Conservation (phyloP, 2,888 invertebrate genomes). For the Argynnis bischoffii region DNA sequence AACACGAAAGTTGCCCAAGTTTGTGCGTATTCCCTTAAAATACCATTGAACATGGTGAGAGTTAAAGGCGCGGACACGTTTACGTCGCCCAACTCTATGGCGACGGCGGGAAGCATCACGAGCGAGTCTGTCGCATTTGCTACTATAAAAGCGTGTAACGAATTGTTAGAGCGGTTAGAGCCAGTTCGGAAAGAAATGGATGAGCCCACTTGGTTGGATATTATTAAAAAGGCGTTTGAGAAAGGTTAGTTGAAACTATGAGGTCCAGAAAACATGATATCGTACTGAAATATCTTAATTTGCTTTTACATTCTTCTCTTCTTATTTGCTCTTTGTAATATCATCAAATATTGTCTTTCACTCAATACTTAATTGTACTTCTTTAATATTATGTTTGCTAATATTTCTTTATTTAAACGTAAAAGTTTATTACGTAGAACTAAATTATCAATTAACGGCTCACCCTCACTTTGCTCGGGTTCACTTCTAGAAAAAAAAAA, state of each 20-base stretch:
- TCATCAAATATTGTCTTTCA: too few relatives aligned
- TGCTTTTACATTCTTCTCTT: too few relatives aligned
- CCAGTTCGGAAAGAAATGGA: conserved; percentile 62
- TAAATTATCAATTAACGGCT: too few relatives aligned
- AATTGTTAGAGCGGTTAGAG: conserved; percentile 70
- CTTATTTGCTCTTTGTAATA: too few relatives aligned
- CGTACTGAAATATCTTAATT: background rate
- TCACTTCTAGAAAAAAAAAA: too few relatives aligned
- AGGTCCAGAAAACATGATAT: background rate
- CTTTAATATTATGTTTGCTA: too few relatives aligned
- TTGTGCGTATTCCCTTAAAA: conserved; percentile 85
- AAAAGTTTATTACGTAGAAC: background rate
- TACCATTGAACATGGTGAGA: conserved; percentile 81
- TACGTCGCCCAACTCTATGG: conserved; percentile 84
- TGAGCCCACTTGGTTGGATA: conserved; percentile 76
- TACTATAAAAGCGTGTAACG: conserved; percentile 77
- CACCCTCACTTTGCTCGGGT: too few relatives aligned
- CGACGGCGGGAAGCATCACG: conserved; percentile 87
- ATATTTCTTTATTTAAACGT: background rate
- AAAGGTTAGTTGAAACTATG: conserved; percentile 52
- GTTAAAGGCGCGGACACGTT: conserved; percentile 86
- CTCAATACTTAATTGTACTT: too few relatives aligned
- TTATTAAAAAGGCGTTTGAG: conserved; percentile 73
- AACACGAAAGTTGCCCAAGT: conserved; percentile 86
- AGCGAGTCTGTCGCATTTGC: conserved; percentile 87